Base-by-base conservation (phyloP, 2,113 vertebrate species). In the Vimba vimba region DNA sequence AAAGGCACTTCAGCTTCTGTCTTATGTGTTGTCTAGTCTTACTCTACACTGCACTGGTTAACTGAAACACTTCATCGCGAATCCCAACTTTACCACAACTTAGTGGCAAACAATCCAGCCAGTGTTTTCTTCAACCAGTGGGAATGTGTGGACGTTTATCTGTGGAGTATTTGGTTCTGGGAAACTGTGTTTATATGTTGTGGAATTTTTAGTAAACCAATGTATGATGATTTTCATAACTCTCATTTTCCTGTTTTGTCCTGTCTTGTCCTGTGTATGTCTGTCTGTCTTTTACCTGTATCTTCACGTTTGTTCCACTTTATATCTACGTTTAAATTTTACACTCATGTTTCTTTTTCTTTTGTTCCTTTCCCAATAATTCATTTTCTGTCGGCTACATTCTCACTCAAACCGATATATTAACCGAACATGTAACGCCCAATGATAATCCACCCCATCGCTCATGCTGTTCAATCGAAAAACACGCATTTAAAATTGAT, bases 201-300 rank as follows among this genome's bases (percentile, higher is more conserved):
- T 91, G 87, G 36, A 79, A 4, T 60, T 47, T 83, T 69, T 71
- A 30, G 57, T 52, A 86, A 79, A 78, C 75, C 64, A 92, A 91
- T 90, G 87, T 90, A 90, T 90, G 84, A 93, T 91, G 91, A 91
- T 91, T 87, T 89, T 95, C 94, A 94, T 95, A 95, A 95, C 93
- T 94, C 87, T 69, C 94, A 94, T 94, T 94, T 95, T 95, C 94
- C 93, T 95, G 93, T 95, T 92, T 93, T 95, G 94, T 94, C 92
- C 87, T 94, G 94, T 95, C 93, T 52, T 95, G 92, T 95, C 83
- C 86, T 88, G 74, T 91, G 71, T 91, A 68, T 88, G 71, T 89
- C 45, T 86, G 45, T 85, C 82, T 88, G 74, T 89, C 89, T 88
- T 74, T 66, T 82, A 73, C 80, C 47, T 68, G 62, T 93, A 23